Evolutionary conservation across 2,797 vertebrate genomes (phyloP), one percentile per base, ranked within the genome.

Genomic region (Monodelphis domestica): DNA sequence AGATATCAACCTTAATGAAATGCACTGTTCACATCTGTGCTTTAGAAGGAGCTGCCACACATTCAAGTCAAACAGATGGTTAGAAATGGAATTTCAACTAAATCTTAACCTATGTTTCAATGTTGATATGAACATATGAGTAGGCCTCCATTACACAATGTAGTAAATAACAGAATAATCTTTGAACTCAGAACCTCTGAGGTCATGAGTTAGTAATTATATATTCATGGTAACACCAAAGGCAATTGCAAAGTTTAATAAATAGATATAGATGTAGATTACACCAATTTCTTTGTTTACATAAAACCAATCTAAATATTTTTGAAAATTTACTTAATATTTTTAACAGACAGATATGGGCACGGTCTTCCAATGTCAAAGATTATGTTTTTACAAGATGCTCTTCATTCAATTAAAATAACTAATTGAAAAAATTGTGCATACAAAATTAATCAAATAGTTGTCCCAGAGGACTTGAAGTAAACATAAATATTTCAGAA

Each of bases 381-480:
- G 53, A 54, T 90, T 88, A 9, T 55, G 53, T 38, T 89, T 88
- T 55, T 53, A 50, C 14, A 93, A 21, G 4, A 57, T 78, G 52
- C 11, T 78, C 50, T 94, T 54, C 89, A 91, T 88, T 92, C 45
- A 90, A 33, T 78, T 30, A 11, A 29, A 84, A n/a, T 84, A 90
- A 96, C 88, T 10, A 53, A 57, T 15, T 11, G 63, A 59, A 91
- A 91, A 45, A 7, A n/a, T 87, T 21, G 24, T 33, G 38, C 4
- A 87, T 33, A 54, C 45, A 78, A 53, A 91, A 51, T 55, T 91
- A 14, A 53, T 55, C 30, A 4, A 94, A 9, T 10, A 93, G 59
- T 59, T 93, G 15, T 7, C 45, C 92, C 51, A n/a, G 93, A 88
- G 33, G 15, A 50, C 53, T 90, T 92, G 54, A 94, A 54, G 53